These are phyloP conservation scores for Astropecten irregularis DNA, from an alignment of 53 echinoderm and acorn worm species.

Conservation along the genomic window DNA sequence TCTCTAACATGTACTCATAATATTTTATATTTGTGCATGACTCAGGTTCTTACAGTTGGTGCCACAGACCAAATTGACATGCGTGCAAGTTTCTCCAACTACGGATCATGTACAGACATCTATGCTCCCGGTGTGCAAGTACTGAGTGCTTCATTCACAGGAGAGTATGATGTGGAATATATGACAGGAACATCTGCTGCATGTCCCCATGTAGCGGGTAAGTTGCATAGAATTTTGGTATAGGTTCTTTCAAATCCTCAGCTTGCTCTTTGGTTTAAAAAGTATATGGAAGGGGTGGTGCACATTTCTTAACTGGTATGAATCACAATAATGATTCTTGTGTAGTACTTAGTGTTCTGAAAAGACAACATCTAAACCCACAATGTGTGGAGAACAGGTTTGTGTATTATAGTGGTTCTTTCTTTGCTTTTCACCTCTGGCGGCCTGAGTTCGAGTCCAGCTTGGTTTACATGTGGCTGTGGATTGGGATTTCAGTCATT, in stretches of 20 bases:
- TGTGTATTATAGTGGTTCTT: no score
- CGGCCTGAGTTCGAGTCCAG: no score
- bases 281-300: not conserved
- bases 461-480: no score
- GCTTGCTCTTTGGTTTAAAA: not conserved
- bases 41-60: conserved; percentile 29
- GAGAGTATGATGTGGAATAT: not conserved
- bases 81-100: conserved; percentile 30
- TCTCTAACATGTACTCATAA: no score
- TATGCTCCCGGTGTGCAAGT: conserved; percentile 21
- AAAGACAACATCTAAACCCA: no score
- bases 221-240: not conserved
- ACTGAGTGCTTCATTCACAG: not conserved
- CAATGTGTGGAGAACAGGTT: no score
- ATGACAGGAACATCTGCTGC: conserved; percentile 5
- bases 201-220: conserved; percentile 38
- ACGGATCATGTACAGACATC: conserved; percentile 8
- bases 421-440: no score
- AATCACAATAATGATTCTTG: no score
- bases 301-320: no score
- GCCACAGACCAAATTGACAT: not conserved
- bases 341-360: no score
- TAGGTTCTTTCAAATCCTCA: not conserved
- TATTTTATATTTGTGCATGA: no score
- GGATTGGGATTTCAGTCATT: no score